Conservation (phyloP, 2,888 invertebrate species). For the Athripsodes cinereus region DNA sequence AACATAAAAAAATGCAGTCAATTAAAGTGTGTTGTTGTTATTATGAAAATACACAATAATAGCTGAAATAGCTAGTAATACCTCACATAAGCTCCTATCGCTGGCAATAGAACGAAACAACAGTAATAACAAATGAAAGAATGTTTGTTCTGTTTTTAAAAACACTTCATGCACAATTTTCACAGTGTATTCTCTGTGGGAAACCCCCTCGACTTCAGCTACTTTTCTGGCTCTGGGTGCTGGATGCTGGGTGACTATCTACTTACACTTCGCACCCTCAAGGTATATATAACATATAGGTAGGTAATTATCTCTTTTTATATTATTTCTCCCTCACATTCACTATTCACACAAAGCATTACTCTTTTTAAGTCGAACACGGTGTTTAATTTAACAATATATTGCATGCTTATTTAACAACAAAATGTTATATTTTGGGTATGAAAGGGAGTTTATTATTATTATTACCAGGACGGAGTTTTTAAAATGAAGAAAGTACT, state of each 20-base stretch:
- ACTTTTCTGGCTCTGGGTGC: not conserved
- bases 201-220: not conserved
- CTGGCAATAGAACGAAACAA: no score
- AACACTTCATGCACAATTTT: constrained; percentile 18
- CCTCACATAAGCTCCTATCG: no score
- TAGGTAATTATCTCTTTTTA: not conserved
- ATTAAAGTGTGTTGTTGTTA: not conserved
- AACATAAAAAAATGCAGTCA: no score
- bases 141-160: constrained; percentile 7
- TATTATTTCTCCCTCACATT: not conserved
- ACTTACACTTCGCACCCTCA: no score
- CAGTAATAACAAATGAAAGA: constrained; percentile 4
- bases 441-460: no score
- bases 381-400: no score
- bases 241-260: no score
- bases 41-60: not conserved
- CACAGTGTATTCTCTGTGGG: constrained; percentile 16
- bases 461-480: no score
- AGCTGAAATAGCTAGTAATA: not conserved
- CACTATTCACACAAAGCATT: not conserved
- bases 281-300: no score
- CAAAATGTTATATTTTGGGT: no score
- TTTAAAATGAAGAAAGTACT: no score
- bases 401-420: no score
- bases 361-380: not conserved